Evolutionary conservation across 2,113 vertebrate genomes (phyloP).

Genomic region (Leucoraja erinaceus): DNA sequence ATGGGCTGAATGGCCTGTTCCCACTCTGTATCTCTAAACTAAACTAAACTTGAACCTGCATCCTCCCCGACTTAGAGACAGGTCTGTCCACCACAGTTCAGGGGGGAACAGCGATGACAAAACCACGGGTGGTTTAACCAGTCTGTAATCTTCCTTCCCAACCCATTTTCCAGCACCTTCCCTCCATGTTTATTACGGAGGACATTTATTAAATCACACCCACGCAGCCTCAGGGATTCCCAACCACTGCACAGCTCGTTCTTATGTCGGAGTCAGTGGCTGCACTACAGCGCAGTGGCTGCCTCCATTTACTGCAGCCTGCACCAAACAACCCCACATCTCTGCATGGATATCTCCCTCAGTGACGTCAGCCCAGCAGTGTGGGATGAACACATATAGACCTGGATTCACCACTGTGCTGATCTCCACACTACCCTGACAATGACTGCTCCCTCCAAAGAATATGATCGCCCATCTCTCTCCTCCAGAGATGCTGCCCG

Average conservation of each 20-base stretch:
- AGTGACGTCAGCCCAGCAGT: not conserved
- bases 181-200: not conserved
- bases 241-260: not conserved
- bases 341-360: not conserved
- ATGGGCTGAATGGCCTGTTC: too few relatives aligned
- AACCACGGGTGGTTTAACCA: not conserved
- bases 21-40: too few relatives aligned
- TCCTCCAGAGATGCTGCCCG: too few relatives aligned
- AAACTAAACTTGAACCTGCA: not conserved
- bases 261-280: not conserved
- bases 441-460: too few relatives aligned
- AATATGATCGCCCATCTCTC: too few relatives aligned
- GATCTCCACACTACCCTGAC: too few relatives aligned
- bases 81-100: too few relatives aligned
- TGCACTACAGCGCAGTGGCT: not conserved
- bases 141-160: not conserved
- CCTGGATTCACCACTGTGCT: not conserved
- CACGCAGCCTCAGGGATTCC: not conserved
- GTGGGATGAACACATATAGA: not conserved
- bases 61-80: not conserved
- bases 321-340: not conserved
- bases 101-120: not conserved
- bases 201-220: slow-evolving; percentile 22
- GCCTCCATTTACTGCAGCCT: too few relatives aligned
- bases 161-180: not conserved